Conservation (phyloP, 2,113 vertebrate species). For the Notarius quadriscutis region DNA sequence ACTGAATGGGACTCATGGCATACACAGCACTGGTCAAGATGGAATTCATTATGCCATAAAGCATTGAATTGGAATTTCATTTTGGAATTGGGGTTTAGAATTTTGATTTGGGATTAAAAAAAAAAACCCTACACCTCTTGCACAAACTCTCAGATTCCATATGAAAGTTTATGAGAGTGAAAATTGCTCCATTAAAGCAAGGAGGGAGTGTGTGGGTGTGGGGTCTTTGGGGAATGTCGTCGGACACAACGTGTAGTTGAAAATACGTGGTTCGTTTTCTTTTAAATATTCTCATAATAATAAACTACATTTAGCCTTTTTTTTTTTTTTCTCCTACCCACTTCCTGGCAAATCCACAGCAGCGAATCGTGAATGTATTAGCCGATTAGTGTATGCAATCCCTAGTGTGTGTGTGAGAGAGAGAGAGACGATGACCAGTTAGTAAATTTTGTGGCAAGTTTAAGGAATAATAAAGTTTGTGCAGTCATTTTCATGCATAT, state of each 20-base stretch:
- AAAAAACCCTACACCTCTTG: neutral
- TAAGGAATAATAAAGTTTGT: neutral
- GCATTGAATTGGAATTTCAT: neutral
- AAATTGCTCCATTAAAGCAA: neutral
- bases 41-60: neutral
- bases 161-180: neutral
- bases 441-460: neutral
- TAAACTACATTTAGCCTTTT: neutral
- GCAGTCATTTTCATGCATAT: neutral
- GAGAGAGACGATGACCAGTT: neutral
- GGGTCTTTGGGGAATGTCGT: neutral
- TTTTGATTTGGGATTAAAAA: neutral
- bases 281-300: neutral
- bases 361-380: neutral
- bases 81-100: neutral
- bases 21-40: neutral
- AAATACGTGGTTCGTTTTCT: neutral
- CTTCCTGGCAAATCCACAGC: neutral
- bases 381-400: neutral
- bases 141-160: neutral
- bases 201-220: no score
- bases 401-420: conserved; percentile 26
- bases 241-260: neutral
- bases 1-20: neutral
- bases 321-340: neutral